These are phyloP conservation scores for Isoperla grammatica DNA, from an alignment of 2,888 invertebrate species.

Conservation along the genomic window DNA sequence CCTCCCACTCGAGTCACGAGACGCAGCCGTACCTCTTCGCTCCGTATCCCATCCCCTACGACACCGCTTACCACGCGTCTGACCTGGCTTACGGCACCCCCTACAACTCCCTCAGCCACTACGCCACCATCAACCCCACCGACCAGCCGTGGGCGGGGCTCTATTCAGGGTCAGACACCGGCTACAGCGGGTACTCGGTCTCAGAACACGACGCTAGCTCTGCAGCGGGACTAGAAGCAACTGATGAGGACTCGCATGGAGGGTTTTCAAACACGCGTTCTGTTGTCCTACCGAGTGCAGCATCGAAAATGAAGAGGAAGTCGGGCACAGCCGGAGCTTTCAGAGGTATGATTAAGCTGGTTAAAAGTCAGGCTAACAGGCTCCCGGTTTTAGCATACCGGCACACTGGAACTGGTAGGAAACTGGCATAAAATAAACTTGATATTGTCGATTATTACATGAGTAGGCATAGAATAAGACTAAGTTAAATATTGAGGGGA, in stretches of 20 bases:
- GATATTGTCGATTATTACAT: too few relatives aligned
- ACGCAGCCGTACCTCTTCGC: too few relatives aligned
- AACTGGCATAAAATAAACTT: too few relatives aligned
- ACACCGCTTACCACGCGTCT: conserved; percentile 52
- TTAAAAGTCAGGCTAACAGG: conserved; percentile 19
- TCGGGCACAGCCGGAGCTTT: too few relatives aligned
- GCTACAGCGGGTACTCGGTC: background rate
- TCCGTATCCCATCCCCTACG: conserved; percentile 50
- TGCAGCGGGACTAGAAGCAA: background rate
- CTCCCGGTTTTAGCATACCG: conserved; percentile 22
- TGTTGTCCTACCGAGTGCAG: conserved; percentile 1
- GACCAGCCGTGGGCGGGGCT: conserved; percentile 18
- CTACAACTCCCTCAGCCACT: conserved; percentile 11
- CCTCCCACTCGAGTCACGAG: too few relatives aligned
- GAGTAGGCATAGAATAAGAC: too few relatives aligned
- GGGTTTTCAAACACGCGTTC: conserved; percentile 24
- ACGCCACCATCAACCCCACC: conserved; percentile 35
- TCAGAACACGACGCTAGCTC: background rate
- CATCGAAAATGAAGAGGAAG: conserved; percentile 11
- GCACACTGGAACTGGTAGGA: too few relatives aligned
- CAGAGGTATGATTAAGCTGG: conserved; percentile 14
- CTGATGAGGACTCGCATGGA: conserved; percentile 21
- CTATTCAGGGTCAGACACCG: too few relatives aligned
- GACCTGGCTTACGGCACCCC: conserved; percentile 49
- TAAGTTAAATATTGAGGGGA: too few relatives aligned